These are phyloP conservation scores for Thunnus maccoyii DNA, from an alignment of 2,113 vertebrate species.

Conservation along the genomic window DNA sequence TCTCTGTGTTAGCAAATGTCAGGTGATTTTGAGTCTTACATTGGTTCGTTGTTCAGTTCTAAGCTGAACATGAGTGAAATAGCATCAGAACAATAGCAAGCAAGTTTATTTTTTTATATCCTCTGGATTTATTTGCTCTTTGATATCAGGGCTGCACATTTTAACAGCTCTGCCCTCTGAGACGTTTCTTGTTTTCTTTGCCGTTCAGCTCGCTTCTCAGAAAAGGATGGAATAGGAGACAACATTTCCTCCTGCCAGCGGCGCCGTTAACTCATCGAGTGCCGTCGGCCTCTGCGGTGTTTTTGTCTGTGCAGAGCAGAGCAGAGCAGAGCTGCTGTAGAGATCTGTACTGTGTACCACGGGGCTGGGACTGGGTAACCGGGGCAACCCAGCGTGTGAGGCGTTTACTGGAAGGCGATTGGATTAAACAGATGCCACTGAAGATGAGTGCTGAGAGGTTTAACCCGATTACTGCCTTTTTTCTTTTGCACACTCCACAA, in stretches of 20 bases:
- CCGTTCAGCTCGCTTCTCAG: slow-evolving; percentile 28
- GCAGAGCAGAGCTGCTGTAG: slow-evolving; percentile 10
- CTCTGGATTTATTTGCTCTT: not conserved
- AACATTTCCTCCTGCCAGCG: slow-evolving; percentile 33
- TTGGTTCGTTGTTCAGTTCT: not conserved
- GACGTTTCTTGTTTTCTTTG: slow-evolving; percentile 14
- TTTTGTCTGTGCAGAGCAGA: not conserved
- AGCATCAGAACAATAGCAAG: too few species aligned
- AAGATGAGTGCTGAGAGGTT: slow-evolving; percentile 58
- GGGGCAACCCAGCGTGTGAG: slow-evolving; percentile 69
- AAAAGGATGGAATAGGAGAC: slow-evolving; percentile 29
- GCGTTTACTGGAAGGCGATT: slow-evolving; percentile 65
- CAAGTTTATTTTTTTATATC: not conserved
- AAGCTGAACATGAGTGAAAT: not conserved
- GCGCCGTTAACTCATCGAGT: slow-evolving; percentile 16
- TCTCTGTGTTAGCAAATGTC: too few species aligned
- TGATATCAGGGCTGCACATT: slow-evolving; percentile 25
- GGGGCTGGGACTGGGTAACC: slow-evolving; percentile 66
- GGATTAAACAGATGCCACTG: slow-evolving; percentile 67
- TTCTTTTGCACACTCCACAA: slow-evolving; percentile 3
- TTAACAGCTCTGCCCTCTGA: not conserved
- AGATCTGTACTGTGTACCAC: slow-evolving; percentile 20
- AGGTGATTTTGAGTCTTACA: too few species aligned
- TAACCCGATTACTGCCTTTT: slow-evolving; percentile 66
- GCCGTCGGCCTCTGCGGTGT: not conserved